A percentile compares a stretch with the other conserved stretches of the same genome.
Conservation (phyloP, 2,797 vertebrate genomes). For the Macrochelys suwanniensis region DNA sequence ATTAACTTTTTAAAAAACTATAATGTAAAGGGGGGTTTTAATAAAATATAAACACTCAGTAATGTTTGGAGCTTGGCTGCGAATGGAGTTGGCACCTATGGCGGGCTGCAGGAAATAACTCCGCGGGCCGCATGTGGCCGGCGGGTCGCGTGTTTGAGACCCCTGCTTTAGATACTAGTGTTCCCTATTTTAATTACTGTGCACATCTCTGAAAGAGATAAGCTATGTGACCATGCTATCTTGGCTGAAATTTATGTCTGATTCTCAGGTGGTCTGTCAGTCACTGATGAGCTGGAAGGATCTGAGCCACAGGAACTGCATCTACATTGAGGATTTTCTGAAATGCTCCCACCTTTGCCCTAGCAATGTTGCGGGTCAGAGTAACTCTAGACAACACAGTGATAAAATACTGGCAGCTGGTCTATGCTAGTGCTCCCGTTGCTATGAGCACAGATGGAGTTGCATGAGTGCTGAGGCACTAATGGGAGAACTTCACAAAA, state of each 20-base stretch:
- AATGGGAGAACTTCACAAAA: neutral
- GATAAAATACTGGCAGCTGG: neutral
- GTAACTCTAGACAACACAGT: neutral
- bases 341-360: neutral
- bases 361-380: neutral
- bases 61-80: too few relatives aligned
- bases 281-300: neutral
- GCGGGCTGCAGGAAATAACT: too few relatives aligned
- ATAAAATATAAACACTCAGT: too few relatives aligned
- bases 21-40: too few relatives aligned
- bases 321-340: neutral
- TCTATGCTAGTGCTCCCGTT: neutral
- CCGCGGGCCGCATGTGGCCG: too few relatives aligned
- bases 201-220: neutral
- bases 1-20: too few relatives aligned
- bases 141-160: too few relatives aligned
- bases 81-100: too few relatives aligned
- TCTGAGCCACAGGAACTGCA: neutral
- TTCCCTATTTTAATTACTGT: neutral
- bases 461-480: neutral
- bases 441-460: accelerated
- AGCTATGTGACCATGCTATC: too few relatives aligned
- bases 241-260: neutral
- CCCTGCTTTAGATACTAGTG: neutral
- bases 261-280: neutral